Percentiles rank a stretch among this genome's conserved stretches.
Evolutionary conservation across 2,113 vertebrate species (phyloP).

Genomic region (Lampris incognitus): DNA sequence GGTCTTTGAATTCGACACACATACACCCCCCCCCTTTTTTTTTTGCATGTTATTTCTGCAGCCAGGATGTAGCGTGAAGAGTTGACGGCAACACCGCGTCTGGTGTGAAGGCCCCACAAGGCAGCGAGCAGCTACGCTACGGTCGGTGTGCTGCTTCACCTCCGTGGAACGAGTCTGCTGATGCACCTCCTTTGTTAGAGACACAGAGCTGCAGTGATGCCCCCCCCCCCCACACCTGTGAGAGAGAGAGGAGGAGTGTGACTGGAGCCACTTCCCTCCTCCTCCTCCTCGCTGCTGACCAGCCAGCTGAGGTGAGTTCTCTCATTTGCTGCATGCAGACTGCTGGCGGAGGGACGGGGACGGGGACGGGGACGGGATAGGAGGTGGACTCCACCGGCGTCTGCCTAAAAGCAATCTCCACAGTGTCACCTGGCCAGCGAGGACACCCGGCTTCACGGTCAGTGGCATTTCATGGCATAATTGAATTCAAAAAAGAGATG

Average conservation of each 20-base stretch:
- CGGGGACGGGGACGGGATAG: not conserved
- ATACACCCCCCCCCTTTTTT: too few species aligned
- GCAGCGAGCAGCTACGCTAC: too few species aligned
- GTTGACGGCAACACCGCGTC: too few species aligned
- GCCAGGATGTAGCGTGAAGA: too few species aligned
- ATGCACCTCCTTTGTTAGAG: not conserved
- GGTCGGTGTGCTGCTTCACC: not conserved
- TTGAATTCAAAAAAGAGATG: conserved; percentile 54
- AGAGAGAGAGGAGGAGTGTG: conserved; percentile 11
- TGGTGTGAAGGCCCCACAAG: too few species aligned
- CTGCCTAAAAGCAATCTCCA: conserved; percentile 62
- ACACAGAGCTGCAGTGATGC: not conserved
- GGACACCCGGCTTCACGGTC: conserved; percentile 45
- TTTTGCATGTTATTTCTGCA: too few species aligned
- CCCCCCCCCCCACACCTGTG: not conserved
- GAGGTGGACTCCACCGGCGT: conserved; percentile 51
- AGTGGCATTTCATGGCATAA: conserved; percentile 68
- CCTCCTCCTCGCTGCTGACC: conserved; percentile 47
- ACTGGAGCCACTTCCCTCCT: conserved; percentile 22
- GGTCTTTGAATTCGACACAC: too few species aligned
- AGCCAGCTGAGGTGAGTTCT: conserved; percentile 22
- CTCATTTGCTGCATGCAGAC: conserved; percentile 43
- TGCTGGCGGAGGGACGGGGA: conserved; percentile 15
- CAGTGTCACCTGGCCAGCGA: conserved; percentile 56
- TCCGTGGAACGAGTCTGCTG: not conserved